Conservation (phyloP, 2,797 vertebrate species). For the Zenarchopterus dispar region DNA sequence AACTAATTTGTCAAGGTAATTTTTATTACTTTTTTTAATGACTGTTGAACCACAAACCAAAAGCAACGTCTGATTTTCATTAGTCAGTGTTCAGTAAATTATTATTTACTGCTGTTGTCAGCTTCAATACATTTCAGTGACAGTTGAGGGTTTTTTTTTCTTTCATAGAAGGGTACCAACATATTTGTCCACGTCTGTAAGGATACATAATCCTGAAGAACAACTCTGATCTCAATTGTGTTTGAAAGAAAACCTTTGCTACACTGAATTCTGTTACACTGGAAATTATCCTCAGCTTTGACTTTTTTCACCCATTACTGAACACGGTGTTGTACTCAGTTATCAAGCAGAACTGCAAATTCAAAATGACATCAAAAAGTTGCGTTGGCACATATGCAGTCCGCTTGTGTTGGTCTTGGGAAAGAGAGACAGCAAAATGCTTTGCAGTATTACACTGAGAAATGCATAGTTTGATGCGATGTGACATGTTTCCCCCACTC, state of each 20-base stretch:
- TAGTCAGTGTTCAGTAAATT: too few species aligned
- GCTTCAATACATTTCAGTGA: too few species aligned
- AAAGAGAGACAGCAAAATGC: conserved; percentile 5
- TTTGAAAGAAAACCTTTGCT: neutral
- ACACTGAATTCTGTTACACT: neutral
- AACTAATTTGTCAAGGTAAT: too few species aligned
- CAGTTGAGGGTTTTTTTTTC: too few species aligned
- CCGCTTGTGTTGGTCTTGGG: neutral
- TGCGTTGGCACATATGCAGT: neutral
- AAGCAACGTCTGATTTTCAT: too few species aligned
- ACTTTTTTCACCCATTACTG: conserved; percentile 6
- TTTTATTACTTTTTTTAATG: too few species aligned
- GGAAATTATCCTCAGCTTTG: neutral
- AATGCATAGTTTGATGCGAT: conserved; percentile 1
- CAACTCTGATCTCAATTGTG: neutral
- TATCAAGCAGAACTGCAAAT: conserved; percentile 7
- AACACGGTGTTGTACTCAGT: neutral
- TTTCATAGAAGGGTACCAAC: too few species aligned
- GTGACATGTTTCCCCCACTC: conserved; percentile 5
- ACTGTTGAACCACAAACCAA: too few species aligned
- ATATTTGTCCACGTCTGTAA: too few species aligned
- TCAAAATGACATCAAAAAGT: neutral
- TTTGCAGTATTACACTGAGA: conserved; percentile 1
- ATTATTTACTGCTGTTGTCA: too few species aligned
- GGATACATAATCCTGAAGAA: neutral